A percentile compares a stretch with the other conserved stretches of the same genome.
These are phyloP conservation scores for Nematostella vectensis DNA, from an alignment of 92 coral and sea anemone species.

Conservation along the genomic window DNA sequence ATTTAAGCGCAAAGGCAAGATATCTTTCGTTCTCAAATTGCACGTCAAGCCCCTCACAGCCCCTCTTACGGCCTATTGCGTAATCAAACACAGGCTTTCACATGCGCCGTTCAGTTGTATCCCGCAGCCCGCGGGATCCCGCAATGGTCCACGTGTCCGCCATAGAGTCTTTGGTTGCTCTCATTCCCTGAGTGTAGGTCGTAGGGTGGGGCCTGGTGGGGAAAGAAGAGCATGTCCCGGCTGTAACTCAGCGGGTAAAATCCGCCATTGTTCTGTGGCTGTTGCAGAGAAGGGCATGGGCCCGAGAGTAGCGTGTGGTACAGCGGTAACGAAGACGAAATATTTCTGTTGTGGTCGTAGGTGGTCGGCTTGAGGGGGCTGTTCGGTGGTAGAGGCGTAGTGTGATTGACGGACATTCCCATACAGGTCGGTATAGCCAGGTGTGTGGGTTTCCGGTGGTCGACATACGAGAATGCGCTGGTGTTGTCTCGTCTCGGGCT, in stretches of 20 bases:
- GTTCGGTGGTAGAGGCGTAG: neutral
- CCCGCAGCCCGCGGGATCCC: no score
- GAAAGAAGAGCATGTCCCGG: neutral
- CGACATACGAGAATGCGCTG: conserved; percentile 20
- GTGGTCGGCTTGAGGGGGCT: neutral
- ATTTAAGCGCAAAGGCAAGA: no score
- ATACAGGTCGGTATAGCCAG: neutral
- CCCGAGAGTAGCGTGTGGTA: conserved; percentile 17
- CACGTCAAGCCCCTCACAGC: no score
- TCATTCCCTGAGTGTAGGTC: neutral
- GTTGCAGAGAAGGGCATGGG: conserved; percentile 14
- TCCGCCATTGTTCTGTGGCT: neutral
- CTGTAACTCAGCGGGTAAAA: neutral
- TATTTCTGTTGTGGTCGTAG: neutral
- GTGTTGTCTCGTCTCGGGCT: conserved; percentile 8
- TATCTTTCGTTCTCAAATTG: no score
- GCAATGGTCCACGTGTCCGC: neutral
- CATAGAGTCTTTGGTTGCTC: neutral
- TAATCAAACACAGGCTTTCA: no score
- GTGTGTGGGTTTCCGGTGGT: conserved; percentile 3
- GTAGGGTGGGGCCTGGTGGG: conserved; percentile 4
- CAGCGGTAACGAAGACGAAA: conserved; percentile 9
- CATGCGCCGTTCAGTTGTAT: no score
- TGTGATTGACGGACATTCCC: neutral
- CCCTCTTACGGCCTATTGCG: no score